Percentiles rank a stretch among this genome's conserved stretches.
Evolutionary conservation across 2,888 invertebrate species (phyloP).

Genomic region (Scaptomyza cyrtandrae): DNA sequence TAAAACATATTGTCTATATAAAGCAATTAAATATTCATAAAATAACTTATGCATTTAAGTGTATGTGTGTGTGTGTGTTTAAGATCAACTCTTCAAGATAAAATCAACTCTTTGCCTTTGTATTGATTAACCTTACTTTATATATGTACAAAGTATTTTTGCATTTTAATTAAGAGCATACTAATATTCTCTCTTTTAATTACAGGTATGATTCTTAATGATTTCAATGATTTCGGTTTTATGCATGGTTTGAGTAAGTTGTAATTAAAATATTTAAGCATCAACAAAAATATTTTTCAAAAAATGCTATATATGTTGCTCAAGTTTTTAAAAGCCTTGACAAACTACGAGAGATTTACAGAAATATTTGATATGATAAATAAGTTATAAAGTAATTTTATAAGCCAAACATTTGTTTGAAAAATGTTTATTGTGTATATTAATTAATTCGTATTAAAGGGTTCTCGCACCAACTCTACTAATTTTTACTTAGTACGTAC

Average conservation of each 20-base stretch:
- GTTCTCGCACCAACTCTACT: neutral
- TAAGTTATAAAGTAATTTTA: no score
- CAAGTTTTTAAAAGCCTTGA: no score
- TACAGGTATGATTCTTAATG: conserved; percentile 43
- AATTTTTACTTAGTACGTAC: neutral
- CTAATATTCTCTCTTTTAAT: conserved; percentile 22
- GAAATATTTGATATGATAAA: no score
- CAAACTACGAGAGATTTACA: no score
- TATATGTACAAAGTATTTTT: neutral
- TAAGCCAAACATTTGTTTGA: no score
- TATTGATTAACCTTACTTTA: conserved; percentile 4
- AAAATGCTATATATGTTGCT: no score
- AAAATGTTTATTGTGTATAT: neutral
- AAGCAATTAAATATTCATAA: conserved; percentile 37
- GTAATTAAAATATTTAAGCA: no score
- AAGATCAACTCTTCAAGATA: conserved; percentile 8
- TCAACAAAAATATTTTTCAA: no score
- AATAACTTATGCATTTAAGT: conserved; percentile 1
- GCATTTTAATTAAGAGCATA: neutral
- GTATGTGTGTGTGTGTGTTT: conserved; percentile 3
- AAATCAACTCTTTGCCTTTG: conserved; percentile 12
- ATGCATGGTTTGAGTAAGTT: conserved; percentile 17
- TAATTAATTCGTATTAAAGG: neutral
- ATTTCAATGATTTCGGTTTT: neutral
- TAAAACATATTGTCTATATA: conserved; percentile 24